Evolutionary conservation across 2,797 vertebrate genomes (phyloP), one percentile per base, ranked within the genome.

Genomic region (Lagodon rhomboides): DNA sequence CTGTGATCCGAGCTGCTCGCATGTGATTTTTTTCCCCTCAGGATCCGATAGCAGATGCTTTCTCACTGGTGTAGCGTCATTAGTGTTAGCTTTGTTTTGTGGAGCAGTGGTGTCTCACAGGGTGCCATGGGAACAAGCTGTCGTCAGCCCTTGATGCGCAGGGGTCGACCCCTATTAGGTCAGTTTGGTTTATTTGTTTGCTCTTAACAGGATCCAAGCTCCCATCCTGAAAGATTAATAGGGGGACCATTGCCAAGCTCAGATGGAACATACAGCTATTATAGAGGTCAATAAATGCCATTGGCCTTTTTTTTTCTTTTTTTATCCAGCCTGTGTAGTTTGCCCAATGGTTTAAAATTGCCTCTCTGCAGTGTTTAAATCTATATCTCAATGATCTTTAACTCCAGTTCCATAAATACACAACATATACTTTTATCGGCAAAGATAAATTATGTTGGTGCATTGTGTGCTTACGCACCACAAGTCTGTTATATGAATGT

Each of bases 11-110:
- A 85, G 85, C 77, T 53, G 72, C 72, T 80, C 50, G 13, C 66
- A 71, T 68, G 64, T 78, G 68, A 73, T 83, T 82, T 85, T 38
- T 83, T 73, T n/a, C 73, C 82, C 85, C 71, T 56, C 75, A 83
- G 88, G 85, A 86, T 85, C 70, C 2, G 8, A 68, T 62, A 77
- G 78, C 90, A 89, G 86, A 93, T 92, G 90, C 84, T 88, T 75
- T 69, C 58, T 78, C 38, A 38, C 59, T 73, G 75, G 68, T 77
- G 85, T 54, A 41, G 84, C 80, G 75, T 87, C 84, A 89, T 94
- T 90, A 89, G 86, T 73, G 75, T 63, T 66, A 75, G 82, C 77
- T 83, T 83, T 89, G 78, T 84, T 88, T 89, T 85, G 61, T 61
- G 73, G 70, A 83, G 61, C 78, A 83, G 81, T 27, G 62, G 79